phyloP scores from a whole-genome alignment of 2,113 vertebrate species.

The Emydura subglobosa region DNA sequence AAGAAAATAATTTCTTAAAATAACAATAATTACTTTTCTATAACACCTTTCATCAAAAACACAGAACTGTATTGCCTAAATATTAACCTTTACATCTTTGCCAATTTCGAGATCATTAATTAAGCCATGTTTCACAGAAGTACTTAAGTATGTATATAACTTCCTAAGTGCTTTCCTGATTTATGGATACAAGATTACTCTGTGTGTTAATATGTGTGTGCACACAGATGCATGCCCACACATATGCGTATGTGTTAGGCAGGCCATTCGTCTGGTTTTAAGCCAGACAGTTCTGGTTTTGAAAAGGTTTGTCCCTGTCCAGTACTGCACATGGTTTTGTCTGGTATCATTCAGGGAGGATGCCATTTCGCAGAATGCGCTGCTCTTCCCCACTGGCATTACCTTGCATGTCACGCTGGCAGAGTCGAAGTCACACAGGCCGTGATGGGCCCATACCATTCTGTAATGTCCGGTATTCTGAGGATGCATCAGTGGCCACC shows the following conservation, averaged over 20 bases:
- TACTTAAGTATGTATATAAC: background rate
- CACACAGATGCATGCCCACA: background rate
- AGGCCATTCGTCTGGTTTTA: background rate
- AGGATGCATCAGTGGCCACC: background rate
- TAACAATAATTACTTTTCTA: background rate
- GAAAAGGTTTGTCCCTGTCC: background rate
- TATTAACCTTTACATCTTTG: background rate
- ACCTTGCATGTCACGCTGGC: background rate
- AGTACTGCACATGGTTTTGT: background rate
- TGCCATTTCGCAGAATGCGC: background rate
- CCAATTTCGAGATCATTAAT: background rate
- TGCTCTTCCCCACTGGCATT: background rate
- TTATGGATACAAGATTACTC: background rate
- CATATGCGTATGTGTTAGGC: background rate
- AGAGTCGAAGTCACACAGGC: background rate
- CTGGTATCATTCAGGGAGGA: background rate
- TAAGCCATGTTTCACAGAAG: background rate
- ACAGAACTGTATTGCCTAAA: background rate
- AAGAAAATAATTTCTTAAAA: background rate
- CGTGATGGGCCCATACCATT: background rate
- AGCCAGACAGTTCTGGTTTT: background rate
- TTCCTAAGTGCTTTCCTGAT: background rate
- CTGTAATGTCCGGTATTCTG: background rate
- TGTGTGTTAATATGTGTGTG: background rate
- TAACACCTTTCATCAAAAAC: background rate